phyloP scores from a whole-genome alignment of 2,797 vertebrate genomes.

The Knipowitschia caucasica region DNA sequence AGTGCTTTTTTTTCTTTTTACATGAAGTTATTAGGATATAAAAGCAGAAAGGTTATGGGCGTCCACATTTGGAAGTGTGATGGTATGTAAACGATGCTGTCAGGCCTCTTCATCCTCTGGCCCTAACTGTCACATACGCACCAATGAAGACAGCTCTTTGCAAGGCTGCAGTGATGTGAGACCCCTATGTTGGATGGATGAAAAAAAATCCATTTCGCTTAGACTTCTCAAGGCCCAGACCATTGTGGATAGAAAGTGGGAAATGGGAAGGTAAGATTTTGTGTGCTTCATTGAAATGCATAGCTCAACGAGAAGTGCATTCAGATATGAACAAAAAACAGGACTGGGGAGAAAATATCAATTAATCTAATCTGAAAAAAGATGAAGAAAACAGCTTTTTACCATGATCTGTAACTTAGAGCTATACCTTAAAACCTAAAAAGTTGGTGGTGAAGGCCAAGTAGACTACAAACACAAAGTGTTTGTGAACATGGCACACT shows the following conservation, averaged over 20 bases:
- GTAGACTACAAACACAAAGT: slow-evolving; percentile 24
- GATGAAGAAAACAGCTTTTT: slow-evolving; percentile 46
- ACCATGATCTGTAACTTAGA: slow-evolving; percentile 31
- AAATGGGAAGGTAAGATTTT: slow-evolving; percentile 46
- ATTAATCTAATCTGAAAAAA: slow-evolving; percentile 68
- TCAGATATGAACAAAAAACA: slow-evolving; percentile 69
- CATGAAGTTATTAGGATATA: slow-evolving; percentile 7
- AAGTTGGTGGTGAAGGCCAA: slow-evolving; percentile 10
- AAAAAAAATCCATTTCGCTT: slow-evolving; percentile 56
- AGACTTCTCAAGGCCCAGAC: slow-evolving; percentile 42
- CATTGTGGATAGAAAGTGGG: slow-evolving; percentile 57
- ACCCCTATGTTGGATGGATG: slow-evolving; percentile 25
- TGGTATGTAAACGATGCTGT: slow-evolving; percentile 25
- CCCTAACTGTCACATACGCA: slow-evolving; percentile 36
- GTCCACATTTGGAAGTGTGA: slow-evolving; percentile 11
- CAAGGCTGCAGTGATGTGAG: slow-evolving; percentile 47
- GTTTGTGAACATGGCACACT: slow-evolving; percentile 20
- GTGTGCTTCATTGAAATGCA: slow-evolving; percentile 76
- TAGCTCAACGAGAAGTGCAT: slow-evolving; percentile 56
- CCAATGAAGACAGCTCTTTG: slow-evolving; percentile 43
- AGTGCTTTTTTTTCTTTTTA: no score
- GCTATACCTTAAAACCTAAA: slow-evolving; percentile 29
- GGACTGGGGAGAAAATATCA: slow-evolving; percentile 60
- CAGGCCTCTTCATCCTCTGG: no score
- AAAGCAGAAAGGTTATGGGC: background rate